Evolutionary conservation across 2,113 vertebrate genomes (phyloP), one percentile per base, ranked within the genome.

Genomic region (Astur gentilis): DNA sequence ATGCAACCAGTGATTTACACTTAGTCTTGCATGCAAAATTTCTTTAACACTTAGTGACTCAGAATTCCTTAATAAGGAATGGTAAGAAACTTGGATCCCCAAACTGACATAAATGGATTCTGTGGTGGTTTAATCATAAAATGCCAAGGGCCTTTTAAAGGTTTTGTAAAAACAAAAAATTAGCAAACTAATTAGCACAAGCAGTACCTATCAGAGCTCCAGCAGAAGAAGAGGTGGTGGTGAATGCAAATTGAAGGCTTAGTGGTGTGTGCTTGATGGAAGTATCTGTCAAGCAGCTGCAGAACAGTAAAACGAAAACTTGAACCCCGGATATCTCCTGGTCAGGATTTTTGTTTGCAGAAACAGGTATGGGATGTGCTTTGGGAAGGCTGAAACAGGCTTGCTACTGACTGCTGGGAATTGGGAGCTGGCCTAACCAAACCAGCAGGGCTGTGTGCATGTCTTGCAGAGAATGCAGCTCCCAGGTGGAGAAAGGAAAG

Each of bases 91-190:
- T 60, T 31, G 71, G 58, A 65, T n/a, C 57, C 62, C 36, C 61
- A 64, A 15, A 71, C 50, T 47, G 78, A n/a, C 90, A 70, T 58
- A 26, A 38, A 55, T 62, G 71, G 62, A 18, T 75, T 69, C 54
- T 52, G 89, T 13, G 9, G 76, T 52, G 55, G 31, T 76, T 88
- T 83, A 85, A 88, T 88, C 4, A 2, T 49, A 40, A 45, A 90
- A 62, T 31, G n/a, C 76, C 66, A 70, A 57, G 67, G 54, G 87
- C 57, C 44, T 89, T 73, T 58, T 57, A 61, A 57, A 83, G 64
- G 57, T 66, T 97, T 60, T 69, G 47, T 90, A 20, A 55, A 92
- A 72, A 34, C 73, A 80, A 52, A 73, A 75, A 80, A 88, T 93
- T 90, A 90, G 58, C 47, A 52, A 64, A 55, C 22, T 76, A 88